Evolutionary conservation across 2,888 invertebrate genomes (phyloP).

Genomic region (Asteroscopus sphinx): DNA sequence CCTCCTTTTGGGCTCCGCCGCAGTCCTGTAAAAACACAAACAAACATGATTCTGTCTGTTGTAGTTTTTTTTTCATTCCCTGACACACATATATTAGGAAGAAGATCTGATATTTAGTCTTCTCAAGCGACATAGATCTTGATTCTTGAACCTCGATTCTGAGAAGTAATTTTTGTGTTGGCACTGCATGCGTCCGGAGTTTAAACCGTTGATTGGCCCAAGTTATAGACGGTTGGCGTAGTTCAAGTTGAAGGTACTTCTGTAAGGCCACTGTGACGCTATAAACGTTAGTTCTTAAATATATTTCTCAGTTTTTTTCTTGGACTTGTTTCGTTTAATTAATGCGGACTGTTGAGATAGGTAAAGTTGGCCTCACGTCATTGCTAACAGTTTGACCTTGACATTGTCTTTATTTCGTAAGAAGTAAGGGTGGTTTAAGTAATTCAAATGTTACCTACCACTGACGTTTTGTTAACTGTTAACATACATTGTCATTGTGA

Average conservation of each 20-base stretch:
- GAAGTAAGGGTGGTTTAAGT: too few species aligned
- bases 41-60: conserved; percentile 26
- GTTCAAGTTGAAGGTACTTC: conserved; percentile 55
- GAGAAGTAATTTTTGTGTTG: conserved; percentile 81
- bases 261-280: conserved; percentile 32
- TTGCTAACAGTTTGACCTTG: too few species aligned
- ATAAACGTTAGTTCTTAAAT: neutral
- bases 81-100: conserved; percentile 68
- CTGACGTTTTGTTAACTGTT: too few species aligned
- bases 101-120: conserved; percentile 73
- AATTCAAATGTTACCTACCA: too few species aligned
- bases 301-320: too few species aligned
- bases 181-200: conserved; percentile 81
- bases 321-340: too few species aligned
- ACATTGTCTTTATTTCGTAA: too few species aligned
- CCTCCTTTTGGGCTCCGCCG: too few species aligned
- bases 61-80: conserved; percentile 23
- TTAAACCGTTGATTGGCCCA: conserved; percentile 73
- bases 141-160: conserved; percentile 86
- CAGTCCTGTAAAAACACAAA: conserved; percentile 34
- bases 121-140: conserved; percentile 81
- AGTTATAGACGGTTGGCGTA: conserved; percentile 47
- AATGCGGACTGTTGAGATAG: too few species aligned
- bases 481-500: neutral
- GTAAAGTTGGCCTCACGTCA: too few species aligned